These are phyloP conservation scores for Sula dactylatra DNA, from an alignment of 2,113 vertebrate genomes.

Conservation along the genomic window DNA sequence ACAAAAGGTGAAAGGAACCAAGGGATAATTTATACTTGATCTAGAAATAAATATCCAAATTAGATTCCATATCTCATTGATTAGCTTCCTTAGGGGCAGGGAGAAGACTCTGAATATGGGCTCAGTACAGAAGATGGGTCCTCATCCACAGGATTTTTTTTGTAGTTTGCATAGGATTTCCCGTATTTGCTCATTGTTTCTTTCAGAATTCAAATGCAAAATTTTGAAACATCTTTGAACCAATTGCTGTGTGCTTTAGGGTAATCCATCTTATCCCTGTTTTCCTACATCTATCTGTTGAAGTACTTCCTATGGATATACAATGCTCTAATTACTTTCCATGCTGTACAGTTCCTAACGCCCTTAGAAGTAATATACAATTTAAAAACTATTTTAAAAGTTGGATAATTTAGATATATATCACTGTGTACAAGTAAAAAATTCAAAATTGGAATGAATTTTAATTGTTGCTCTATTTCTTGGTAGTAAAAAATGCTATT, in stretches of 20 bases:
- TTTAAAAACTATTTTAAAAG: not conserved
- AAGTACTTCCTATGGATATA: not conserved
- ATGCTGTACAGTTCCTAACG: not conserved
- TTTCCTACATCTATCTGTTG: not conserved
- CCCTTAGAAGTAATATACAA: not conserved
- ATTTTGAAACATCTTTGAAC: not conserved
- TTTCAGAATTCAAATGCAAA: slow-evolving; percentile 29
- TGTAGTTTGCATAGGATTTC: slow-evolving; percentile 25
- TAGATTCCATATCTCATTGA: not conserved
- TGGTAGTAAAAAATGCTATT: not conserved
- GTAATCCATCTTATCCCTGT: not conserved
- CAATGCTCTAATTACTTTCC: not conserved
- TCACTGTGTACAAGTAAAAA: not conserved
- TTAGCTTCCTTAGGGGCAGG: not conserved
- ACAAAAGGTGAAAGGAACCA: not conserved
- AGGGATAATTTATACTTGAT: not conserved
- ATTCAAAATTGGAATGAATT: not conserved
- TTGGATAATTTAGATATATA: not conserved
- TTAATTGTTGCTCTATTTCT: not conserved
- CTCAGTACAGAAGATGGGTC: not conserved
- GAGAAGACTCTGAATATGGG: not conserved
- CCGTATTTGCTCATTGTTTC: slow-evolving; percentile 16
- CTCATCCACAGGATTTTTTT: not conserved
- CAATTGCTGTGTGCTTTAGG: not conserved
- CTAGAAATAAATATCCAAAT: not conserved